Conservation (phyloP, 2,797 vertebrate genomes). For the Hylomyscus alleni region DNA sequence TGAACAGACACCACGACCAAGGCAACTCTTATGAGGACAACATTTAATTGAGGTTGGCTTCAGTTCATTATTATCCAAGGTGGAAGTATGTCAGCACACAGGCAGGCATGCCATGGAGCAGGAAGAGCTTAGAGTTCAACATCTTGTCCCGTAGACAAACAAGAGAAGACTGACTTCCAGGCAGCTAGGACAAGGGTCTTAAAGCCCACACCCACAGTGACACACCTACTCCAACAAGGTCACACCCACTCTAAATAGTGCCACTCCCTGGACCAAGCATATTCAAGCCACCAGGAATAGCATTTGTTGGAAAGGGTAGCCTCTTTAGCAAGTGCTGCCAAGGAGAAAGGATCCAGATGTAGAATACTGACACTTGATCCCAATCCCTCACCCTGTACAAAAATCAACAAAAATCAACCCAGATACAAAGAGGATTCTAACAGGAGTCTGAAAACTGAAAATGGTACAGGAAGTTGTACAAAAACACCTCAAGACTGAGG, state of each 20-base stretch:
- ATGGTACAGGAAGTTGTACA: neutral
- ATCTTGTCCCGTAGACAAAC: neutral
- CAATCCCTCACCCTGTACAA: neutral
- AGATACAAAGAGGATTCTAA: neutral
- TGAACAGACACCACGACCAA: neutral
- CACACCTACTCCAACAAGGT: neutral
- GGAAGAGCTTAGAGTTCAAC: neutral
- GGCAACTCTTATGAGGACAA: neutral
- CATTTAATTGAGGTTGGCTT: neutral
- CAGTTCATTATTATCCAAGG: neutral
- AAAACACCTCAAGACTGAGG: neutral
- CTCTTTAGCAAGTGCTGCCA: neutral
- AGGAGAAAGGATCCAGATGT: neutral
- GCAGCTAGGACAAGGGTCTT: neutral
- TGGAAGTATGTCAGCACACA: neutral
- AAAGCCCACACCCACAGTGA: neutral
- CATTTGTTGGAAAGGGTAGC: neutral
- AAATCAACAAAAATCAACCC: neutral
- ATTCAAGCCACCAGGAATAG: neutral
- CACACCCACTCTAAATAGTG: neutral
- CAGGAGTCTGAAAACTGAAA: neutral
- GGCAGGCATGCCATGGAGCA: neutral
- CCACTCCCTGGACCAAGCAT: neutral
- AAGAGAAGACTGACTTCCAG: neutral
- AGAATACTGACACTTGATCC: neutral